Evolutionary conservation across 2,113 vertebrate genomes (phyloP).

Genomic region (Dicentrarchus labrax): DNA sequence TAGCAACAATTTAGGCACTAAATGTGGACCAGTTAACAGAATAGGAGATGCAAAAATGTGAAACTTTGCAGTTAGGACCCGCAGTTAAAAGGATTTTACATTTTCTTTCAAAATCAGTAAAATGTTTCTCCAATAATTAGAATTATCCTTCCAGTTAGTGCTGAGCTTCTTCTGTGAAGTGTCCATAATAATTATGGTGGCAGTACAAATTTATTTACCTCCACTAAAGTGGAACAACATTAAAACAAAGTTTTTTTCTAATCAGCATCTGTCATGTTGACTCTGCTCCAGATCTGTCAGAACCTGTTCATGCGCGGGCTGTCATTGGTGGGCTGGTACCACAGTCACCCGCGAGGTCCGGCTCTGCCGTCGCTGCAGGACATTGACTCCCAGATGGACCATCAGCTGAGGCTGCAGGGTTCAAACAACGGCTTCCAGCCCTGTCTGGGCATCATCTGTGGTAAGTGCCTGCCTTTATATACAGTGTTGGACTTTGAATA

Average conservation of each 20-base stretch:
- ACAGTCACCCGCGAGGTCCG: slow-evolving; percentile 93
- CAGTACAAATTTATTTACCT: not conserved
- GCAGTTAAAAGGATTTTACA: no score
- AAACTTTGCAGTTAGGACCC: no score
- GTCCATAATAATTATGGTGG: not conserved
- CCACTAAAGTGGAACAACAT: not conserved
- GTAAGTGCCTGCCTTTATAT: slow-evolving; percentile 74
- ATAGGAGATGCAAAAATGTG: not conserved
- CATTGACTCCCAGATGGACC: slow-evolving; percentile 97
- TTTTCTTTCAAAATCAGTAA: no score
- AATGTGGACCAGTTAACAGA: not conserved
- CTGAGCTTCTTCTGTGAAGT: not conserved
- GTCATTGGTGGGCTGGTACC: slow-evolving; percentile 97
- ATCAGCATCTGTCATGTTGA: not conserved
- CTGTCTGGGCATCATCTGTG: slow-evolving; percentile 95
- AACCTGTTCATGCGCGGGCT: slow-evolving; percentile 94
- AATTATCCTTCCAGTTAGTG: not conserved
- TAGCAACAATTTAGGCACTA: not conserved
- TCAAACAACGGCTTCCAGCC: slow-evolving; percentile 96
- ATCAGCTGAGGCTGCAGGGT: slow-evolving; percentile 95
- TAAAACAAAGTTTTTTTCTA: not conserved
- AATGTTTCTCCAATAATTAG: not conserved
- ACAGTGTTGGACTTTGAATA: not conserved
- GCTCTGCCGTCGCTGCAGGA: slow-evolving; percentile 95
- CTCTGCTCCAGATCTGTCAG: slow-evolving; percentile 90